Evolutionary conservation across 2,797 vertebrate genomes (phyloP).

Genomic region (Centroberyx gerrardi): DNA sequence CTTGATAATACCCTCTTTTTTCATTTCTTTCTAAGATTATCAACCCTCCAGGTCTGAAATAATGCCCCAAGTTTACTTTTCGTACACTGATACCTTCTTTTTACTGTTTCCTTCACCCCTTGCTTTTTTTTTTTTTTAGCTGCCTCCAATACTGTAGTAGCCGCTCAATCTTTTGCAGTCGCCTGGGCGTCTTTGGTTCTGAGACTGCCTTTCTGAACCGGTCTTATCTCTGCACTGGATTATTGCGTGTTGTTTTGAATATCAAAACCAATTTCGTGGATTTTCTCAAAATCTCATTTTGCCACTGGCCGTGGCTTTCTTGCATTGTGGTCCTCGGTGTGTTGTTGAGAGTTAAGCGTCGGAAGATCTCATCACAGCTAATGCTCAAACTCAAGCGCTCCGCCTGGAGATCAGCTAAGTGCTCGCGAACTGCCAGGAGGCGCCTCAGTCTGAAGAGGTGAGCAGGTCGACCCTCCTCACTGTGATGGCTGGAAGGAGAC

Average conservation of each 20-base stretch:
- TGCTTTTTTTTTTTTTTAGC: background rate
- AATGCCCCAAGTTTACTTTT: constrained; percentile 9
- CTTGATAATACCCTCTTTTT: constrained; percentile 6
- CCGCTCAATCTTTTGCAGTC: background rate
- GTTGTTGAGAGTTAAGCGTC: constrained; percentile 2
- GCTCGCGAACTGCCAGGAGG: constrained; percentile 54
- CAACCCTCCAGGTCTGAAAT: background rate
- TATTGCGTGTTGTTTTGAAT: background rate
- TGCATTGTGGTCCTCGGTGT: constrained; percentile 4
- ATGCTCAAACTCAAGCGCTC: constrained; percentile 41
- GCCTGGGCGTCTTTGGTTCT: too few relatives aligned
- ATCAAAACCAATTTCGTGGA: background rate
- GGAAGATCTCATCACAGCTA: constrained; percentile 50
- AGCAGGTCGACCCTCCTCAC: background rate
- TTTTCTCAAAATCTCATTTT: background rate
- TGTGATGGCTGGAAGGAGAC: background rate
- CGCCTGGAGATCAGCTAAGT: constrained; percentile 29
- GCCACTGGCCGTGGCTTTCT: background rate
- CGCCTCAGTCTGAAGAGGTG: background rate
- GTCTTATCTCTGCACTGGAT: background rate
- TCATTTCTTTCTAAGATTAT: constrained; percentile 20
- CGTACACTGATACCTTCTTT: background rate
- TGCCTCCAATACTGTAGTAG: background rate
- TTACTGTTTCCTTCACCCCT: background rate
- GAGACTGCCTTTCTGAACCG: background rate